Conservation (phyloP, 2,797 vertebrate genomes). For the Leucoraja ocellata region DNA sequence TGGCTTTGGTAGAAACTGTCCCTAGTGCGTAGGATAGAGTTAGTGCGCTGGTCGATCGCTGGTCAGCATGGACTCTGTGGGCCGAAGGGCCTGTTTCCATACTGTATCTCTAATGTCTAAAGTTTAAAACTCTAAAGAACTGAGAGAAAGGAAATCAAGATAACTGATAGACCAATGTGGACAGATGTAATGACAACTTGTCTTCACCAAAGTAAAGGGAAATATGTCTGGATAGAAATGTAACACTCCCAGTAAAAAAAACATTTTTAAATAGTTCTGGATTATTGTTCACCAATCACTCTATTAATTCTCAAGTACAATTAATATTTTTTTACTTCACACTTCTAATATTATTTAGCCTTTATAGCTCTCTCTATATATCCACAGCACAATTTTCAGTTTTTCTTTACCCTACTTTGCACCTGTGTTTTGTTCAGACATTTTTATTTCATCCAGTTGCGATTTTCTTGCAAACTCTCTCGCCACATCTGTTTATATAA, state of each 20-base stretch:
- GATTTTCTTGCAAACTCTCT: neutral
- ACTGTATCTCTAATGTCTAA: too few relatives aligned
- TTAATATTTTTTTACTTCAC: neutral
- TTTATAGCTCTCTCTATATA: neutral
- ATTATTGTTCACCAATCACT: neutral
- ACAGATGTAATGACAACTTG: neutral
- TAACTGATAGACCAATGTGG: neutral
- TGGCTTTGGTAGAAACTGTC: too few relatives aligned
- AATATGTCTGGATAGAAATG: neutral
- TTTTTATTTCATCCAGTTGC: neutral
- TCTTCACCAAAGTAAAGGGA: neutral
- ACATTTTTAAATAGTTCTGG: neutral
- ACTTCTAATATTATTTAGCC: neutral
- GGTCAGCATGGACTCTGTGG: too few relatives aligned
- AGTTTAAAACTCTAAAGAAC: too few relatives aligned
- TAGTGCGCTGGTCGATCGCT: too few relatives aligned
- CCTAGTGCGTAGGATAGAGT: too few relatives aligned
- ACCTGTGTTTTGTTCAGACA: neutral
- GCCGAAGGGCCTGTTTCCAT: too few relatives aligned
- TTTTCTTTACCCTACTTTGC: neutral
- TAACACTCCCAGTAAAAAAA: neutral
- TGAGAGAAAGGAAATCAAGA: neutral
- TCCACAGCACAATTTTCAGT: neutral
- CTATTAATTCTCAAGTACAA: neutral
- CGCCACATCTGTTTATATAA: neutral